Conservation (phyloP, 2,888 invertebrate species). For the Pyrrhia umbra region DNA sequence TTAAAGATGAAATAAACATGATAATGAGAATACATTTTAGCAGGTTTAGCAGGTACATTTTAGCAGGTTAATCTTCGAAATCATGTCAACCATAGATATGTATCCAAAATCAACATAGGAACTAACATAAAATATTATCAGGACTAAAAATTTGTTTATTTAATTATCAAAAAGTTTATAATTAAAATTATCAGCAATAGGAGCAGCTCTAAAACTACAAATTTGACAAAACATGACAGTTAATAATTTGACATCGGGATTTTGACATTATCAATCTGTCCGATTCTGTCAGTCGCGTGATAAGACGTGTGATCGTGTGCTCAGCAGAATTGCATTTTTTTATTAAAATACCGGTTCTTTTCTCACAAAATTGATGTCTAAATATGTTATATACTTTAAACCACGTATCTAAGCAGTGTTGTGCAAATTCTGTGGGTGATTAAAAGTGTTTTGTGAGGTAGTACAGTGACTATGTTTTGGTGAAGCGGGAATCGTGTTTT, state of each 20-base stretch:
- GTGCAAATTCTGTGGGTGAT: conserved; percentile 65
- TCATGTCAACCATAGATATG: too few species aligned
- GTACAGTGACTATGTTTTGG: conserved; percentile 45
- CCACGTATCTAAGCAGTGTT: conserved; percentile 51
- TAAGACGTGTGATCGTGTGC: conserved; percentile 28
- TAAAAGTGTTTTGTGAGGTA: conserved; percentile 44
- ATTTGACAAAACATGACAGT: conserved; percentile 16
- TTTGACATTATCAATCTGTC: conserved; percentile 22
- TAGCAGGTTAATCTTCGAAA: too few species aligned
- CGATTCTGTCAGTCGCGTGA: conserved; percentile 28
- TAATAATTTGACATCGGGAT: background rate
- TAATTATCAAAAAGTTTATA: too few species aligned
- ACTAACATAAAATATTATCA: too few species aligned
- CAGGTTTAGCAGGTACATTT: too few species aligned
- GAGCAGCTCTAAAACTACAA: background rate
- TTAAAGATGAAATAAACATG: too few species aligned
- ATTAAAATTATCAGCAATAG: conserved; percentile 11
- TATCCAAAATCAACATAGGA: too few species aligned
- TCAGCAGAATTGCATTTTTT: background rate
- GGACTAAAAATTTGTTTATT: too few species aligned
- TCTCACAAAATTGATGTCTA: conserved; percentile 29
- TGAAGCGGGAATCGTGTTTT: conserved; percentile 51
- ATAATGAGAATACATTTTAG: too few species aligned
- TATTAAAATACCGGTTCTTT: conserved; percentile 52
- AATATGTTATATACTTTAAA: conserved; percentile 53